These are phyloP conservation scores for Hyles vespertilio DNA, from an alignment of 1,140 invertebrate genomes.

Conservation along the genomic window DNA sequence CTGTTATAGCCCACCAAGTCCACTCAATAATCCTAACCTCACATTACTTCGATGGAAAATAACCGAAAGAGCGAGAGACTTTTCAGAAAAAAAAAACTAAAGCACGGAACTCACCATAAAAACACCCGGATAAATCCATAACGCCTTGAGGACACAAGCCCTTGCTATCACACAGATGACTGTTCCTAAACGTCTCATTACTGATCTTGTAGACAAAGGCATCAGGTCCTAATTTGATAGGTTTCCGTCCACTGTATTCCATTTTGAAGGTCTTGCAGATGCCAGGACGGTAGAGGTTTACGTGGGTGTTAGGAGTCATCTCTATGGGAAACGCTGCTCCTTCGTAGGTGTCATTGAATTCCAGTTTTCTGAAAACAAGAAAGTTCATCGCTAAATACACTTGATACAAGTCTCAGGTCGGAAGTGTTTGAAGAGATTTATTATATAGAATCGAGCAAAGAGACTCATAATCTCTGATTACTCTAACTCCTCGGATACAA, in stretches of 20 bases:
- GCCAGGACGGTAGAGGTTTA: conserved; percentile 80
- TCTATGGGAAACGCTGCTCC: conserved; percentile 78
- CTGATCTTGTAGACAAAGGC: conserved; percentile 72
- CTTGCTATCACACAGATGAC: conserved; percentile 77
- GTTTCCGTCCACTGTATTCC: conserved; percentile 59
- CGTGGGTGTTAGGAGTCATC: conserved; percentile 71
- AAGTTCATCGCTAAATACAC: too few relatives aligned
- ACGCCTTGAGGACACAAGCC: conserved; percentile 79
- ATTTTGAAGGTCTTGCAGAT: conserved; percentile 82
- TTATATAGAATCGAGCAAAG: too few relatives aligned
- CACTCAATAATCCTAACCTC: too few relatives aligned
- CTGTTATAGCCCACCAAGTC: too few relatives aligned
- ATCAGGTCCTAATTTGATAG: conserved; percentile 59
- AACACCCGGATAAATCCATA: conserved; percentile 82
- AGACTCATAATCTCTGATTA: too few relatives aligned
- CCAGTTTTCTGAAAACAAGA: not conserved
- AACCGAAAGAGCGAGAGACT: not conserved
- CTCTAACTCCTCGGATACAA: too few relatives aligned
- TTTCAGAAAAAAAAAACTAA: not conserved
- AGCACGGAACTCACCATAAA: conserved; percentile 79
- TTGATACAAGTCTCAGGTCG: too few relatives aligned
- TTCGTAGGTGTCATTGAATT: conserved; percentile 70
- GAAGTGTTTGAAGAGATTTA: too few relatives aligned
- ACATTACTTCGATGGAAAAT: not conserved
- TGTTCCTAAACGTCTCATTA: conserved; percentile 76